Base-by-base conservation (phyloP, 92 coral and sea anemone genomes). In the Bergia puertoricense region DNA sequence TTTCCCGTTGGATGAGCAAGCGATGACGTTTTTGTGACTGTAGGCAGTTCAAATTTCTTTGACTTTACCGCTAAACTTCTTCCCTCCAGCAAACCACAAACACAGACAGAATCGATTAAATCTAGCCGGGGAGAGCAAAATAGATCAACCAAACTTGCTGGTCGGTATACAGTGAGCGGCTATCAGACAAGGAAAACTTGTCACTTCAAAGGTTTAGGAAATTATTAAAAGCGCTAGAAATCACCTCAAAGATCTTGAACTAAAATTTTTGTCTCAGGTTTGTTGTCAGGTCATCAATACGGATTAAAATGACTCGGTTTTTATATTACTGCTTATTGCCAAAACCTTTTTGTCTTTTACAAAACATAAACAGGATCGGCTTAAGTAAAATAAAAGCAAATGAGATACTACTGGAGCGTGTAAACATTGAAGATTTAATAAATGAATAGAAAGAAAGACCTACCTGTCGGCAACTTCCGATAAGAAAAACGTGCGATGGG, bases 1-100 rank as follows among this genome's bases (percentile, higher is more conserved):
- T 84, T 84, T 84, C 87, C 87, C 87, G 87, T 84, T 84, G 87
- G 87, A 30, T 66, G 54, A 48, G 71, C 79, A 2, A 15, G 79
- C 62, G 87, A 72, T 84, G 87, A 84, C 87, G 87, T 84, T 18
- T 84, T 20, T 71, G 20, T 50, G 79, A 14, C 77, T 71, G 78
- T 6, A 48, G 87, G 79, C 87, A 38, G 59, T 82, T 73, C 68
- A 22, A 10, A 0, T 45, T 45, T 8, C 87, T 84, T 84, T 84
- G 87, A 84, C 23, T 13, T 18, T 46, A 69, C 87, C 87, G 87
- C 87, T 8, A 3, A n/a, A 54, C 57, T 71, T 46, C 4, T 45
- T 45, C 79, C 79, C 87, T 71, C 44, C 15, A 69, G 77, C 44
- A 8, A 69, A 69, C 87, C 87, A 18, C 79, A 37, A 84, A 36